Base-by-base conservation (phyloP, 2,113 vertebrate species). In the Pseudopodoces humilis region DNA sequence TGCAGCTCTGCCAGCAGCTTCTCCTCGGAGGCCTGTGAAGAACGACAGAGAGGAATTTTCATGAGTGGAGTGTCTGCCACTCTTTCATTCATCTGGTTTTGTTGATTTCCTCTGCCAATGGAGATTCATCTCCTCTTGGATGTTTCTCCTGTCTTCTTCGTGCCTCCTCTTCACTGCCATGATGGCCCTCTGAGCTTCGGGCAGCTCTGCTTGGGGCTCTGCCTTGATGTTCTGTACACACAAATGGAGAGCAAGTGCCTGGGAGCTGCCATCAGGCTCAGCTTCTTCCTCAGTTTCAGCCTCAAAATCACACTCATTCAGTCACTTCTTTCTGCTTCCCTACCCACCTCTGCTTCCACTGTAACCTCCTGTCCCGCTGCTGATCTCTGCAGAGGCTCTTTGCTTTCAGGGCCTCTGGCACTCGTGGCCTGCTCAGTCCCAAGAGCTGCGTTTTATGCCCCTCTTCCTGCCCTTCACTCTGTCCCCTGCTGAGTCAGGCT, bases 11-110 rank as follows among this genome's bases (percentile, higher is more conserved):
- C 64, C 60, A 91, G 68, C 72, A 92, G 82, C 56, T 62, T 30
- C 46, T 84, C 81, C 20, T 24, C 21, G 14, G 92, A 46, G 25
- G 80, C 83, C 79, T 60, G 76, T 30, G 25, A 47, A 24, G 16
- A 7, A 9, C 11, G 11, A n/a, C 16, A n/a, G 7, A 47, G 15
- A 19, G 64, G 5, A 47, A 35, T 8, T 14, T 4, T 28, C 33
- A 27, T 37, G n/a, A 76, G 58, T 28, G 44, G 47, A 76, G 43
- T 28, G 44, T 5, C n/a, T 50, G 7, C 1, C 41, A 31, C 33
- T 41, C 28, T 46, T 41, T 24, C 30, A 37, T 17, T 74, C 60
- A 97, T 96, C 97, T 97, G 95, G 10, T 88, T 93, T 78, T 96
- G 96, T 19, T 97, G 92, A 43, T 86, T 63, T 37, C 44, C 78